Evolutionary conservation across 2,797 vertebrate species (phyloP), one percentile per base, ranked within the genome.

Genomic region (Cossypha niveicapilla): DNA sequence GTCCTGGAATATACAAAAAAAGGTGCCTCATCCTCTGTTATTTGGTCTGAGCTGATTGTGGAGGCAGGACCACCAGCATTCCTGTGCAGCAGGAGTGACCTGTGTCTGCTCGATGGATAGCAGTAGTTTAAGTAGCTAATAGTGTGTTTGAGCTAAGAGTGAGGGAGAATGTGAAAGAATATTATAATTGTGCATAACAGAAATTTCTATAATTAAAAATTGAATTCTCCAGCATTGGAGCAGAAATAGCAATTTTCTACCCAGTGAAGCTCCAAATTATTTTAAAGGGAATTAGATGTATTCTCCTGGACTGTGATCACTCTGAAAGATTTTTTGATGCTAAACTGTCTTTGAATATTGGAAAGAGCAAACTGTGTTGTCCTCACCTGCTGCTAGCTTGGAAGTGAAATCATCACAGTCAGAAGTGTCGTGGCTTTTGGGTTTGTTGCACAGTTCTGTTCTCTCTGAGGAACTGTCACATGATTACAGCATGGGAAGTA

Each of bases 161-260:
- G 83, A 93, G 65, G 72, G 60, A 80, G 81, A 93, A 87, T 94
- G 53, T 42, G 80, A 82, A 94, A 76, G 88, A 91, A 85, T 89
- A 94, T 94, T 93, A 86, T 90, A 86, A 94, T 90, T 85, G 93
- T 90, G 81, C 95, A 58, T 82, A 90, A 90, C 83, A 94, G 92
- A 91, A 94, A 94, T 94, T 93, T 94, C 92, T 92, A 47, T 96
- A 93, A 96, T 96, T 96, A 95, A 93, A 93, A 94, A 76, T 80
- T 42, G 84, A 96, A 96, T 95, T 96, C 80, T 95, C 74, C 82
- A 53, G 63, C 94, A 79, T 89, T 87, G 90, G 90, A 96, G 95
- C 93, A 96, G 94, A 96, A 96, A 95, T 94, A 96, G 81, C 77
- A 95, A 95, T 96, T 96, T 96, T 96, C 95, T 96, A 95, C 90